phyloP scores from a whole-genome alignment of 2,797 vertebrate genomes.

The Eulemur coronatus region DNA sequence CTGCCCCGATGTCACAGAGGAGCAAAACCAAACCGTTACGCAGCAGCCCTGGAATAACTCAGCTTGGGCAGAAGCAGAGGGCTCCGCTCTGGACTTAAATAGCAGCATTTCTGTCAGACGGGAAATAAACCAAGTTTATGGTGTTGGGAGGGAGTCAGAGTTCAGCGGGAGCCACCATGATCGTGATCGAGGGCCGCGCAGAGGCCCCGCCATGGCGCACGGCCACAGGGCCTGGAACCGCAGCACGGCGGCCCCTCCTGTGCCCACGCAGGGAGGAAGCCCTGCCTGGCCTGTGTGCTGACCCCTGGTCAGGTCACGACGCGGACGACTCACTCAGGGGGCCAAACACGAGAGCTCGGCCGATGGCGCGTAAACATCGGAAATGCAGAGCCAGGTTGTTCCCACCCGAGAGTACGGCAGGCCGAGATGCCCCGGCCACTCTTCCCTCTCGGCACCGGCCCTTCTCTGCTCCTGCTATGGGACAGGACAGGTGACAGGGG shows the following conservation, averaged over 20 bases:
- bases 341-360: too few relatives aligned
- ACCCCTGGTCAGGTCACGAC: too few relatives aligned
- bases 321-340: too few relatives aligned
- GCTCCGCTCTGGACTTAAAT: conserved; percentile 48
- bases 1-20: background rate
- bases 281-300: too few relatives aligned
- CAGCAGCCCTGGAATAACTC: background rate
- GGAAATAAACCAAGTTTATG: conserved; percentile 69
- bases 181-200: background rate
- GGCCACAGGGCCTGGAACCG: too few relatives aligned
- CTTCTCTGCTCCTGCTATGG: background rate
- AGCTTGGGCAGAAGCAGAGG: background rate
- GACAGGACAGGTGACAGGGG: too few relatives aligned
- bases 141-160: conserved; percentile 66
- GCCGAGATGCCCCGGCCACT: too few relatives aligned
- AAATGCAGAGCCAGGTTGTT: background rate
- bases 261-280: background rate
- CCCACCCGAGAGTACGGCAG: background rate
- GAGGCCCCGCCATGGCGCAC: background rate
- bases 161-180: background rate
- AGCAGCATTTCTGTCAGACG: conserved; percentile 61
- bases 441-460: background rate
- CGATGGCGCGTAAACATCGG: accelerated
- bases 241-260: background rate
- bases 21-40: background rate